Evolutionary conservation across 2,888 invertebrate genomes (phyloP), one percentile per base, ranked within the genome.

Genomic region (Brachypalpus laphriformis): DNA sequence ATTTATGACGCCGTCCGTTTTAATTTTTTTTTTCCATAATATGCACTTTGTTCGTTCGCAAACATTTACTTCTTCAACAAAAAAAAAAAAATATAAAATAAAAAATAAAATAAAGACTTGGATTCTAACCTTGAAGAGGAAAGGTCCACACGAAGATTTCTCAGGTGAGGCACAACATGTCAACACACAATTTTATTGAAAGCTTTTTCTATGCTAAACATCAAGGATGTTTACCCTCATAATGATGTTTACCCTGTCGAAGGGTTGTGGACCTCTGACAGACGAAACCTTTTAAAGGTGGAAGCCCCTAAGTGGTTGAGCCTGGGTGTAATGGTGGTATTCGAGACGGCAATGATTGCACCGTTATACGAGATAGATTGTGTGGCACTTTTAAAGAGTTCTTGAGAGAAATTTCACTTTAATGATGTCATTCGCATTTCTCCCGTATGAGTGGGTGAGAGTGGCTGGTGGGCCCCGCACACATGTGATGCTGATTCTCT

Each of bases 211-310:
- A 74, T 74, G 74, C 83, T 68, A 47, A 57, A 63, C 83, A 83
- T 80, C 72, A 83, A 76, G 78, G 78, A 83, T 83, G 83, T 83
- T 83, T 83, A 83, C 83, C 74, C 42, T 74, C 68, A 78, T 83
- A 83, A 83, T 83, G 74, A 83, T 83, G 83, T 83, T 83, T 83
- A 83, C 83, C 83, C 78, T 83, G 59, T 83, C 78, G 61, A 83
- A 83, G 83, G 83, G 83, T 83, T 83, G 83, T 83, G 83, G 54
- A 83, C 83, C 83, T 78, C 68, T 57, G 63, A 56, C 72, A 72
- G 74, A 83, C 71, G 63, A 74, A 78, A 63, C 78, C 82, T 74
- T 83, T 83, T 78, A 78, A 72, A 63, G 54, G 77, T 68, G 61
- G 68, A 56, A 74, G 51, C 51, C 47, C 54, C 63, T 68, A 78